These are phyloP conservation scores for Cynoglossus semilaevis DNA, from an alignment of 2,113 vertebrate species.

Conservation along the genomic window DNA sequence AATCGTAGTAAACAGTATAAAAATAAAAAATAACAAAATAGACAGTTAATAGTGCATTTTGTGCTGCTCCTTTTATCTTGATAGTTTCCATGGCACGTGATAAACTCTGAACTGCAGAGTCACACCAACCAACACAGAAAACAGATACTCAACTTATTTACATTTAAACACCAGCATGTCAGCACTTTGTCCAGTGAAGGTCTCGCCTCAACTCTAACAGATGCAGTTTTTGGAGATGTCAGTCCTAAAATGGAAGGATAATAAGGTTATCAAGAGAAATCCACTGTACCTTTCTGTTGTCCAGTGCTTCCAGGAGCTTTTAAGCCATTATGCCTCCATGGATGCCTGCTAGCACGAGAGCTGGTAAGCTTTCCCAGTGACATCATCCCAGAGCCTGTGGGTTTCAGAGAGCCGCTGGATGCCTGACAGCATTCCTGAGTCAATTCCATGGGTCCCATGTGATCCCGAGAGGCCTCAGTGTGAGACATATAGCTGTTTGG, in stretches of 20 bases:
- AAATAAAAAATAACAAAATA: too few species aligned
- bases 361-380: slow-evolving; percentile 46
- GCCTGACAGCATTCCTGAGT: slow-evolving; percentile 46
- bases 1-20: too few species aligned
- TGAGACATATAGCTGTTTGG: slow-evolving; percentile 28
- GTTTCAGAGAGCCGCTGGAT: slow-evolving; percentile 4
- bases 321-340: slow-evolving; percentile 25
- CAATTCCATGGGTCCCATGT: slow-evolving; percentile 55
- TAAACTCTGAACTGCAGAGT: too few species aligned
- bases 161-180: neutral
- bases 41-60: too few species aligned
- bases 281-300: slow-evolving; percentile 20
- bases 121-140: too few species aligned
- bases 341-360: slow-evolving; percentile 27
- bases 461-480: slow-evolving; percentile 36
- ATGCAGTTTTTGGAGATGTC: neutral
- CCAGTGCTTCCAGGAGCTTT: slow-evolving; percentile 36
- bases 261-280: slow-evolving; percentile 22
- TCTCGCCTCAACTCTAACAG: neutral
- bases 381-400: slow-evolving; percentile 41
- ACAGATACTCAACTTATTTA: too few species aligned
- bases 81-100: too few species aligned
- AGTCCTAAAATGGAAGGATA: slow-evolving; percentile 12
- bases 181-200: slow-evolving; percentile 5
- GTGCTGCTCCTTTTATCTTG: too few species aligned